Base-by-base conservation (phyloP, 2,113 vertebrate species). In the Empidonax alnorum region DNA sequence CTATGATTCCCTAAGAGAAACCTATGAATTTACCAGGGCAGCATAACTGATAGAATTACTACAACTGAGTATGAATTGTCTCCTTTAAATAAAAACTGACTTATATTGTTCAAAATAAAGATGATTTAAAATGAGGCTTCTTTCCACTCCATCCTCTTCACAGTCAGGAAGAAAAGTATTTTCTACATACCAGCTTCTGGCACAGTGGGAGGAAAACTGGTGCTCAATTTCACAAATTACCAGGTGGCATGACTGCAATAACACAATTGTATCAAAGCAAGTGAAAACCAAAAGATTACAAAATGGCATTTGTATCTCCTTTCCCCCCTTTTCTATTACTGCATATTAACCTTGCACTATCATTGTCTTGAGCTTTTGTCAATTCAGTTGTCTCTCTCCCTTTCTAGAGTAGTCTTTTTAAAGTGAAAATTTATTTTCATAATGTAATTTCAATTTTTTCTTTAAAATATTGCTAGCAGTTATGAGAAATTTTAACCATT, bases 271-370 rank as follows among this genome's bases (percentile, higher is more conserved):
- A 58, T 81, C 11, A 55, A 86, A 89, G 16, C 25, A 59, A 73
- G 19, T 66, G 68, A 66, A 73, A 95, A 73, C 0, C 2, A 77
- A 56, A 76, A 53, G 6, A 66, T 68, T 61, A 28, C 6, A 42
- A 80, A 83, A 41, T 6, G 53, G 1, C 3, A 37, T 69, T 52
- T 69, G 1, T 39, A 28, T 72, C 9, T 35, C 25, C 42, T 4
- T 1, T 0, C 0, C 1, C 0, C 1, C 6, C 5, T 14, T 61
- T 56, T 35, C 23, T 30, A 25, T 88, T 80, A 31, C 24, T 56
- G 24, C 5, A 3, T 27, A 52, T 59, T 86, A 76, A 66, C 19
- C 8, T 46, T 14, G 80, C 24, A 52, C 1, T 53, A 7, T 37
- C 27, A 35, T 30, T 76, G 7, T 49, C 21, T 42, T 85, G 49